A percentile compares a stretch with the other conserved stretches of the same genome.
Conservation (phyloP, 2,888 invertebrate species). For the Synergus umbraculus region DNA sequence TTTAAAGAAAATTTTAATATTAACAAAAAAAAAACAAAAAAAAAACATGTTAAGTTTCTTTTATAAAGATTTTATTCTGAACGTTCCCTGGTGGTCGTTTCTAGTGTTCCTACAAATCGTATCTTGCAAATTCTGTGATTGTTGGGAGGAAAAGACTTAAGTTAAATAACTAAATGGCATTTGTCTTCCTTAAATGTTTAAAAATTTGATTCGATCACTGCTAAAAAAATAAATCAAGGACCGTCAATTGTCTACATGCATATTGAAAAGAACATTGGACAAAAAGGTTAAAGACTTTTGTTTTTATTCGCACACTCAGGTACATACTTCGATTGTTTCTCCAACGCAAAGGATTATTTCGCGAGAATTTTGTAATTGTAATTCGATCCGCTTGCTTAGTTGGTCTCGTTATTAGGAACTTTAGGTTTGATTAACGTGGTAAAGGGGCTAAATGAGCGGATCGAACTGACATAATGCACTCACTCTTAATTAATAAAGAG, state of each 20-base stretch:
- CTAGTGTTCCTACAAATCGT: not conserved
- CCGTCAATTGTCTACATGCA: constrained; percentile 11
- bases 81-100: constrained; percentile 13
- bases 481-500: constrained; percentile 29
- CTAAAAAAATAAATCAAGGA: constrained; percentile 30
- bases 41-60: constrained; percentile 26
- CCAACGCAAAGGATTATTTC: constrained; percentile 2
- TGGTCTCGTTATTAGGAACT: constrained; percentile 32
- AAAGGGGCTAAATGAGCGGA: constrained; percentile 26
- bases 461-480: constrained; percentile 29
- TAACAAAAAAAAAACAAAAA: constrained; percentile 11
- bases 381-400: constrained; percentile 25
- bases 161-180: constrained; percentile 14
- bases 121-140: constrained; percentile 12
- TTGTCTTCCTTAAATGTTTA: constrained; percentile 19
- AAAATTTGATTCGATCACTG: constrained; percentile 35
- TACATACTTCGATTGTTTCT: not conserved
- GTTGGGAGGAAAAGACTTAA: constrained; percentile 22
- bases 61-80: constrained; percentile 22
- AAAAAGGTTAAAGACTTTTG: constrained; percentile 6
- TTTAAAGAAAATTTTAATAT: not conserved
- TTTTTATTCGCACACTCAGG: not conserved
- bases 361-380: constrained; percentile 5
- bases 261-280: not conserved
- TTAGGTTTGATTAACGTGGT: constrained; percentile 23